Evolutionary conservation across 2,797 vertebrate species (phyloP).

Genomic region (Hafferia zeledoni): DNA sequence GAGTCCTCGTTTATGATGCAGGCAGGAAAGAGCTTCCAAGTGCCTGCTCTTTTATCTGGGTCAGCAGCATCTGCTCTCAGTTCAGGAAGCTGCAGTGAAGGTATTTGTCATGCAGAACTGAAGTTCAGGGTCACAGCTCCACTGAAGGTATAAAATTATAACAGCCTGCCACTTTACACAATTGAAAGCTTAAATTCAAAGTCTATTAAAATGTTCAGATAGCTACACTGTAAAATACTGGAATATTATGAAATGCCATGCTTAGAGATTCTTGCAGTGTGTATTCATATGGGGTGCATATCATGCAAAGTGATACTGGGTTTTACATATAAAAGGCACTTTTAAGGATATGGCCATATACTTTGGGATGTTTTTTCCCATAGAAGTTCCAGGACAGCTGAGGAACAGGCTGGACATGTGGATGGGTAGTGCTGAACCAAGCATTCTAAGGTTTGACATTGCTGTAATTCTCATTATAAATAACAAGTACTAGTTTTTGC

Average conservation of each 20-base stretch:
- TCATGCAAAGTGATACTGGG: neutral
- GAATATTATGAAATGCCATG: neutral
- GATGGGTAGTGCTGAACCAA: neutral
- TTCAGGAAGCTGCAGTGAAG: neutral
- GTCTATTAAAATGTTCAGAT: neutral
- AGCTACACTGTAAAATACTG: neutral
- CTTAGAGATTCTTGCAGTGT: neutral
- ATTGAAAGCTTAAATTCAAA: neutral
- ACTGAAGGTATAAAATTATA: accelerated
- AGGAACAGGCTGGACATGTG: neutral
- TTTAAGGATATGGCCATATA: neutral
- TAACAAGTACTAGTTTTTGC: neutral
- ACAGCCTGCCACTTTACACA: neutral
- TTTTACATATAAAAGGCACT: neutral
- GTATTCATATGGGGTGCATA: accelerated
- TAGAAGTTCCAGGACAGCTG: neutral
- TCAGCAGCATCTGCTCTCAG: neutral
- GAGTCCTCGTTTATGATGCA: neutral
- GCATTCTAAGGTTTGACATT: neutral
- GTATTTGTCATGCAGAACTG: neutral
- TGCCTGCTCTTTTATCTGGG: neutral
- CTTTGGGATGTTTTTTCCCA: accelerated
- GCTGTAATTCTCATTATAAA: neutral
- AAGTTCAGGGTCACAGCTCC: neutral
- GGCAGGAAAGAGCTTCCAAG: neutral